Evolutionary conservation across 1,140 invertebrate genomes (phyloP).

Genomic region (Drosophila repletoides): DNA sequence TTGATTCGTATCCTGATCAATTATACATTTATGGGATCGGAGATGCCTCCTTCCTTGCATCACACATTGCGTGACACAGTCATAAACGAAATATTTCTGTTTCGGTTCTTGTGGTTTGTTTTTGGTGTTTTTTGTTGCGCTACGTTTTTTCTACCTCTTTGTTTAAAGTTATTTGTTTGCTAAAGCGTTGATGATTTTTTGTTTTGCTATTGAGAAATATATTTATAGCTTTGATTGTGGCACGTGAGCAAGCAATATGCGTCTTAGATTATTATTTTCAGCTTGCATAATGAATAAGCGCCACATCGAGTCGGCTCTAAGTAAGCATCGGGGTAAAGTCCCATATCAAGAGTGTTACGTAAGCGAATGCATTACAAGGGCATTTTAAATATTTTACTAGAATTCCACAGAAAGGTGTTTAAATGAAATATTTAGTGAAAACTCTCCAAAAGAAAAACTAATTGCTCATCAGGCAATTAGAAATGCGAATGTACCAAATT

Average conservation of each 20-base stretch:
- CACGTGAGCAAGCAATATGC: slow-evolving; percentile 62
- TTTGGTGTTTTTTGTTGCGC: background rate
- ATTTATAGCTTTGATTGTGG: slow-evolving; percentile 37
- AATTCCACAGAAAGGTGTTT: no score
- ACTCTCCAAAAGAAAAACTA: no score
- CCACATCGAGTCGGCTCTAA: slow-evolving; percentile 3
- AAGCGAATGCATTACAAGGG: background rate
- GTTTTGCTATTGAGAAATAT: slow-evolving; percentile 19
- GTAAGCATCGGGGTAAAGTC: slow-evolving; percentile 5
- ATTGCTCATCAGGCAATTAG: no score
- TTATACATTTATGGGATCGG: no score
- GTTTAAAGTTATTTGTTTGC: slow-evolving; percentile 16
- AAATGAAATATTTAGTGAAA: no score
- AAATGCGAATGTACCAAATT: no score
- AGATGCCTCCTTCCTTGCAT: no score
- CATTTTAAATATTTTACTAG: no score
- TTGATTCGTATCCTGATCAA: no score
- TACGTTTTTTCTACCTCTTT: slow-evolving; percentile 5
- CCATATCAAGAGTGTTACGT: background rate
- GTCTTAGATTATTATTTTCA: slow-evolving; percentile 43
- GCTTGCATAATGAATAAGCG: slow-evolving; percentile 31
- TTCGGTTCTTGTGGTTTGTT: background rate
- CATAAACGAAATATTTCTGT: background rate
- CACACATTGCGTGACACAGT: no score
- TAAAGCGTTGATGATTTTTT: background rate